A percentile compares a stretch with the other conserved stretches of the same genome.
phyloP scores from a whole-genome alignment of 1,140 invertebrate species.

The Antheraea pernyi region DNA sequence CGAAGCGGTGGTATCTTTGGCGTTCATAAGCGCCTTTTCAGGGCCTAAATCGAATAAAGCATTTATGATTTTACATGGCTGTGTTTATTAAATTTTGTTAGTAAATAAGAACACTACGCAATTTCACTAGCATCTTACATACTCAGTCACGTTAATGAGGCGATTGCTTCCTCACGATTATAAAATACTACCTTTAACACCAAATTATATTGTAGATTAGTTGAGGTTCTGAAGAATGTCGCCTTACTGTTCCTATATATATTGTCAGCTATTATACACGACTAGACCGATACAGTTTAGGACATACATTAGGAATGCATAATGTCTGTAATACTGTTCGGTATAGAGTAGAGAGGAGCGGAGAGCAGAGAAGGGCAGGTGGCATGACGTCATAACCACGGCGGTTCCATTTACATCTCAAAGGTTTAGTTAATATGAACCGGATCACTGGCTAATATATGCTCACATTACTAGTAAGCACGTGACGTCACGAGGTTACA shows the following conservation, averaged over 20 bases:
- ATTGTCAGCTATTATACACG: not conserved
- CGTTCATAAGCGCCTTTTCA: too few species aligned
- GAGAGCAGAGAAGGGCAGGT: not conserved
- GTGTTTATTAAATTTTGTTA: too few species aligned
- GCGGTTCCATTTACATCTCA: not conserved
- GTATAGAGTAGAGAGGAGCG: not conserved
- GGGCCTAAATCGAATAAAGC: too few species aligned
- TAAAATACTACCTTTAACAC: too few species aligned
- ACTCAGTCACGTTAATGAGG: too few species aligned
- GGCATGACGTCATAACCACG: too few species aligned
- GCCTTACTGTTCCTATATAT: not conserved
- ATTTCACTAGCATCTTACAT: too few species aligned
- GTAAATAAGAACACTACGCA: too few species aligned
- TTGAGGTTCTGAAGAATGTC: not conserved
- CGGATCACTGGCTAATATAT: not conserved
- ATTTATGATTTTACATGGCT: too few species aligned
- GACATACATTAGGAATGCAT: constrained; percentile 1
- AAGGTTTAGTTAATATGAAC: not conserved
- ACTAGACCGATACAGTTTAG: not conserved
- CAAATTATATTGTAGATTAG: too few species aligned
- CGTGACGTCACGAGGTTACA: not conserved
- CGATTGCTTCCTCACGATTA: too few species aligned
- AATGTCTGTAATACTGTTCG: not conserved
- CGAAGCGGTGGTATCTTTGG: too few species aligned
- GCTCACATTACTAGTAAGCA: not conserved